Conservation (phyloP, 2,797 vertebrate genomes). For the Furcifer pardalis region DNA sequence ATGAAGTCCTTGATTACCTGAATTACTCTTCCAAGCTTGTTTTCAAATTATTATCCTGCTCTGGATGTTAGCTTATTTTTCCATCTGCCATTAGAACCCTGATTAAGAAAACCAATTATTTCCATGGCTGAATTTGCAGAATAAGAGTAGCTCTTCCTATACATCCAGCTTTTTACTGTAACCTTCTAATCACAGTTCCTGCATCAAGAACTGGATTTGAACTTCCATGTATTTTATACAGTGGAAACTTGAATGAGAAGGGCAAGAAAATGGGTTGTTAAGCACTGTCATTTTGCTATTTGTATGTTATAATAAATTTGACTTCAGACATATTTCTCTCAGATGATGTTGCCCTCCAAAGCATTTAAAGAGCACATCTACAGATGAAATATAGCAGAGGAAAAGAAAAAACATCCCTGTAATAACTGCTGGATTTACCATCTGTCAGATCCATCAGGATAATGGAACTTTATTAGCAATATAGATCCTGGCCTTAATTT, state of each 20-base stretch:
- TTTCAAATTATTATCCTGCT: conserved; percentile 27
- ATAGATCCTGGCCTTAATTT: conserved; percentile 14
- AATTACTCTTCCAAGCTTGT: conserved; percentile 12
- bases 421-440: conserved; percentile 18
- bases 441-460: conserved; percentile 7
- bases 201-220: conserved; percentile 2
- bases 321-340: neutral
- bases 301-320: neutral
- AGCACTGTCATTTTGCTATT: neutral
- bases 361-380: conserved; percentile 8
- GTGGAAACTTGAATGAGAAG: neutral
- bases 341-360: conserved; percentile 26
- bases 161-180: neutral
- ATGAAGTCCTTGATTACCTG: conserved; percentile 22
- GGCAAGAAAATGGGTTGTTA: neutral
- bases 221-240: conserved; percentile 13
- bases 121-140: conserved; percentile 1
- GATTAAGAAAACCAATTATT: conserved; percentile 12
- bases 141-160: neutral
- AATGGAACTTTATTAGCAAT: conserved; percentile 20
- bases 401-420: conserved; percentile 7
- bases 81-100: neutral
- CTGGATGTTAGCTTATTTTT: neutral
- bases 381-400: conserved; percentile 19
- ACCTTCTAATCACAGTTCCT: neutral